Conservation (phyloP, 2,888 invertebrate species). For the Tetragnatha montana region DNA sequence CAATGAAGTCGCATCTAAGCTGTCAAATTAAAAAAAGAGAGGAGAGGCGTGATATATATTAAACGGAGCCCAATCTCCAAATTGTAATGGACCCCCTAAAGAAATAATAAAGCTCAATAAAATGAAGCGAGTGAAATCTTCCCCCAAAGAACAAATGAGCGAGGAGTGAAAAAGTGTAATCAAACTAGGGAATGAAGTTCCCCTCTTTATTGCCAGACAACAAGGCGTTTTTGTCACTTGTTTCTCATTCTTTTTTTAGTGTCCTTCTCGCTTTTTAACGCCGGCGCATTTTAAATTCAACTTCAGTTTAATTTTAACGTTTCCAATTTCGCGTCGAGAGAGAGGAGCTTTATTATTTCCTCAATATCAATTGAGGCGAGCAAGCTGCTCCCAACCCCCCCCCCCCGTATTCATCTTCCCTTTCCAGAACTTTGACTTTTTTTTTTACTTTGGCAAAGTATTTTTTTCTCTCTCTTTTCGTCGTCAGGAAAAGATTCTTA, state of each 20-base stretch:
- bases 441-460: constrained; percentile 10
- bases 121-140: constrained; percentile 34
- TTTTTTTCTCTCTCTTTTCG: not conserved
- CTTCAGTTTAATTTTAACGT: constrained; percentile 33
- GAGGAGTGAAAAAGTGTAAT: constrained; percentile 36
- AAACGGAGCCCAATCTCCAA: constrained; percentile 34
- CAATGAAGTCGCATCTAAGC: constrained; percentile 21
- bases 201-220: constrained; percentile 49
- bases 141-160: constrained; percentile 47
- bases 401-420: constrained; percentile 7
- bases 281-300: constrained; percentile 37
- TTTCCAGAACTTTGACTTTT: not conserved
- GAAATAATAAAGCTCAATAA: constrained; percentile 50
- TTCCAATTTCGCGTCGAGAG: constrained; percentile 18
- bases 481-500: constrained; percentile 18
- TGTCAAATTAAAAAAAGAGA: constrained; percentile 53
- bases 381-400: constrained; percentile 13
- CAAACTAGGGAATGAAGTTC: constrained; percentile 34
- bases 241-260: constrained; percentile 20
- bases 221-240: constrained; percentile 22
- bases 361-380: not conserved
- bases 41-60: constrained; percentile 27
- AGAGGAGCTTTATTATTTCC: constrained; percentile 35
- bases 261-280: constrained; percentile 22
- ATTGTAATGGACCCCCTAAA: constrained; percentile 43